Evolutionary conservation across 1,140 invertebrate genomes (phyloP), one percentile per base, ranked within the genome.

Genomic region (Euura lappo): DNA sequence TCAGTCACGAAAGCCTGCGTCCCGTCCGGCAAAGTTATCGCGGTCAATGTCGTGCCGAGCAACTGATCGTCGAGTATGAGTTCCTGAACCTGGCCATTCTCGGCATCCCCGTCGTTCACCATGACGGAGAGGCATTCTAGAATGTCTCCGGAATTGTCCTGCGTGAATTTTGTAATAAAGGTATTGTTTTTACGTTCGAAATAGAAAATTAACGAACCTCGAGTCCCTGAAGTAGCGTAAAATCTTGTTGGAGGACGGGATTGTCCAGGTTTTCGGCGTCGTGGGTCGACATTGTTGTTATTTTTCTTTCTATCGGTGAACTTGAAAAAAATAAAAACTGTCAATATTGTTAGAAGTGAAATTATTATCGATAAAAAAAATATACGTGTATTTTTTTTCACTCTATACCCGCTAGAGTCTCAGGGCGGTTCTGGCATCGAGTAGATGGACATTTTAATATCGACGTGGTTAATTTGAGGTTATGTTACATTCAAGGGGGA

Each of bases 11-110:
- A 86, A 8, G 86, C 83, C 79, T 85, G 82, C 3, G 80, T 86
- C 45, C 85, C 85, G 79, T 87, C 84, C 6, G 85, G 79, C 47
- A 87, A 74, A 13, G 84, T 86, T 65, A 87, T 79, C 5, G 84
- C 78, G 45, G 84, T 85, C 7, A 87, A 64, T 60, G 80, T 80
- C 7, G 79, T 78, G 11, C 77, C 74, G 5, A 85, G 75, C 6
- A 81, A 45, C 45, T 85, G 80, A 44, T 85, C 81, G 4, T 83
- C 79, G 45, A 86, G 71, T 66, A 84, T 78, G 28, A 86, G 69
- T 66, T 81, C 77, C 51, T 85, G 80, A 6, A 83, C 76, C 45
- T 80, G 75, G 0, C 71, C 45, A 44, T 79, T 79, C 7, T 70
- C 80, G 6, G 72, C 66, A 71, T 79, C 74, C 42, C 77, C 76